Conservation (phyloP, 2,797 vertebrate species). For the Oryzias dopingdopingensis region DNA sequence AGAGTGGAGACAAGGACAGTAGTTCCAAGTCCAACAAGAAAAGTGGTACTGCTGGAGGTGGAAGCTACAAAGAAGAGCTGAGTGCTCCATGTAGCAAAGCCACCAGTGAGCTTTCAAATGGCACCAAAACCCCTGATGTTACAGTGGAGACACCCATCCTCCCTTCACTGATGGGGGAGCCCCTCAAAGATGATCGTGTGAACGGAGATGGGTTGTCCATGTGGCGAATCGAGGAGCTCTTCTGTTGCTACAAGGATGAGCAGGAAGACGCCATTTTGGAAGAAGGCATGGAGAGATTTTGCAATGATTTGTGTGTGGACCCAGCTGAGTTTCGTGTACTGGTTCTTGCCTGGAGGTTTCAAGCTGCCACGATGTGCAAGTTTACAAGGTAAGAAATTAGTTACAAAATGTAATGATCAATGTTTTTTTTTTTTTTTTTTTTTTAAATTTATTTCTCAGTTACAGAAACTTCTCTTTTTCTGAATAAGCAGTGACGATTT, state of each 20-base stretch:
- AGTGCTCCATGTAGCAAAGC: conserved; percentile 80
- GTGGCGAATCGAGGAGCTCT: conserved; percentile 87
- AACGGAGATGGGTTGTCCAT: conserved; percentile 85
- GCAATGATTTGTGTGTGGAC: conserved; percentile 94
- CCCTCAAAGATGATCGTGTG: conserved; percentile 76
- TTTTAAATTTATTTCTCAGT: no score
- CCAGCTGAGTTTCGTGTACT: conserved; percentile 97
- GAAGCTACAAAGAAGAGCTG: conserved; percentile 87
- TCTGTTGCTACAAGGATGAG: conserved; percentile 92
- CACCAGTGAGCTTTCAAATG: conserved; percentile 89
- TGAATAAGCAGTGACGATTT: no score
- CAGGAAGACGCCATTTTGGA: conserved; percentile 95
- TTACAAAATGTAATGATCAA: no score
- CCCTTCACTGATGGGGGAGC: conserved; percentile 74
- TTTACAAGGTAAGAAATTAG: conserved; percentile 89
- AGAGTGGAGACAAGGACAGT: conserved; percentile 94
- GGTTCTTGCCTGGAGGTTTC: conserved; percentile 98
- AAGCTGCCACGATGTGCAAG: conserved; percentile 99
- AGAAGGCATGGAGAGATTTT: conserved; percentile 98
- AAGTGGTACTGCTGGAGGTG: conserved; percentile 62
- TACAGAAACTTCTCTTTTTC: no score
- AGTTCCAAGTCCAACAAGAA: conserved; percentile 90
- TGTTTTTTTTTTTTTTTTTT: no score
- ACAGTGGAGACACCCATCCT: conserved; percentile 80
- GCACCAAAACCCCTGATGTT: conserved; percentile 89